A percentile compares a stretch with the other conserved stretches of the same genome.
Evolutionary conservation across 1,140 invertebrate species (phyloP).

Genomic region (Elymnias hypermnestra): DNA sequence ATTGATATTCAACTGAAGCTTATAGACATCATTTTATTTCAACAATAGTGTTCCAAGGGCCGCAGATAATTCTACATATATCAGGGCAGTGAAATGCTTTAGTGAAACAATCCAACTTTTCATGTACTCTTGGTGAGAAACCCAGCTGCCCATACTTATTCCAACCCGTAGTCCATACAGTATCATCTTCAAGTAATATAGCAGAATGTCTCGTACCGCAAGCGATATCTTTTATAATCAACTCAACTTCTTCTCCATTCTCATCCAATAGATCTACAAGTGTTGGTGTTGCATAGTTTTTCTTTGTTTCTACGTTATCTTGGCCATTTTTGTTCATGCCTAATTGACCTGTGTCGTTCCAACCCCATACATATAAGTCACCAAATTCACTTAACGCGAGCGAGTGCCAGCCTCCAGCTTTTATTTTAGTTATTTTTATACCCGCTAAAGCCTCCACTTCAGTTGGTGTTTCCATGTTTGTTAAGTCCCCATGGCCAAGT

Average conservation of each 20-base stretch:
- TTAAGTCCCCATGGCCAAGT: constrained; percentile 85
- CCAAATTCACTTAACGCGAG: constrained; percentile 84
- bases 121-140: constrained; percentile 33
- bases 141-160: constrained; percentile 87
- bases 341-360: constrained; percentile 91
- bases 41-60: constrained; percentile 53
- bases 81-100: constrained; percentile 27
- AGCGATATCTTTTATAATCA: constrained; percentile 76
- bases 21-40: background rate
- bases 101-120: constrained; percentile 39
- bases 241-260: constrained; percentile 48
- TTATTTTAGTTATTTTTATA: constrained; percentile 81
- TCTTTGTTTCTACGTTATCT: constrained; percentile 29
- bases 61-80: constrained; percentile 36
- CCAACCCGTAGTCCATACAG: constrained; percentile 82
- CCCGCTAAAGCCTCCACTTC: constrained; percentile 85
- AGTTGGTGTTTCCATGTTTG: constrained; percentile 78
- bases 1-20: too few relatives aligned
- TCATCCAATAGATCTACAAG: constrained; percentile 76
- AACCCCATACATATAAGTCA: constrained; percentile 94
- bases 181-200: constrained; percentile 77
- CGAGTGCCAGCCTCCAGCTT: constrained; percentile 91
- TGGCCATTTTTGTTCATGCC: constrained; percentile 74
- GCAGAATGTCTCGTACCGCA: constrained; percentile 83
- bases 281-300: constrained; percentile 70